These are phyloP conservation scores for Xerus rutilus DNA, from an alignment of 2,797 vertebrate genomes.

Conservation along the genomic window DNA sequence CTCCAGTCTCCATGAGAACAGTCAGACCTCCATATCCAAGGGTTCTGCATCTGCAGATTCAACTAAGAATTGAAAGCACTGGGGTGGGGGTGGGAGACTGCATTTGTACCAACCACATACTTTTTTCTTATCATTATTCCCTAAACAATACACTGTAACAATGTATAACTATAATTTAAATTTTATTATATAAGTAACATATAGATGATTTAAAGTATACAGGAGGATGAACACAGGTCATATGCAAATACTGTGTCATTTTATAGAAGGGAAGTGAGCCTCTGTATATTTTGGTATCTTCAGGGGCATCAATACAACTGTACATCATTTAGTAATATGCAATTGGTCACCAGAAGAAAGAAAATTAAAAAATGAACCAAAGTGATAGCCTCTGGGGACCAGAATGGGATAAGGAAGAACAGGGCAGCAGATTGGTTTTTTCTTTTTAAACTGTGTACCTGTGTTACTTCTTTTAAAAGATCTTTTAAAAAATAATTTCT, in stretches of 20 bases:
- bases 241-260: neutral
- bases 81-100: neutral
- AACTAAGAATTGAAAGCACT: neutral
- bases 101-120: neutral
- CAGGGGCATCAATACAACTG: neutral
- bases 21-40: neutral
- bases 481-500: conserved; percentile 43
- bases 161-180: too few species aligned
- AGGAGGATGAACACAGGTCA: too few species aligned
- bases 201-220: neutral
- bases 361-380: neutral
- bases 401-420: neutral
- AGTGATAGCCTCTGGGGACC: neutral
- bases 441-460: neutral
- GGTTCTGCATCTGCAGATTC: neutral
- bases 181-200: neutral
- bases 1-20: neutral
- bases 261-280: neutral
- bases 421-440: neutral
- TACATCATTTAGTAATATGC: neutral
- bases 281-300: neutral
- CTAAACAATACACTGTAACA: neutral
- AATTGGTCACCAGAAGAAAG: neutral
- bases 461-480: conserved; percentile 33
- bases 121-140: neutral